A percentile compares a stretch with the other conserved stretches of the same genome.
These are phyloP conservation scores for Myzus persicae DNA, from an alignment of 1,140 invertebrate genomes.

Conservation along the genomic window DNA sequence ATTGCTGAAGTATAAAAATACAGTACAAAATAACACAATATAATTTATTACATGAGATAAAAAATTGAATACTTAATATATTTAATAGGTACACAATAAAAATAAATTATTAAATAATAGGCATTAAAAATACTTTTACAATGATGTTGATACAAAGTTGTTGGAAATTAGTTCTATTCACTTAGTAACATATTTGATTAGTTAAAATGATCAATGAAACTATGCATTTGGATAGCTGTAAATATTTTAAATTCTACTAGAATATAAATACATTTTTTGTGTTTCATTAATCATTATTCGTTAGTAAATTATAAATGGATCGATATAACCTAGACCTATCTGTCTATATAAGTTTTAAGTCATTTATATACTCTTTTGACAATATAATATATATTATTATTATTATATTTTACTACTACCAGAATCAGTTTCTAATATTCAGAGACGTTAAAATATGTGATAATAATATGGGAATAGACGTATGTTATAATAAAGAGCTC, in stretches of 20 bases:
- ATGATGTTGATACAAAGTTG: background rate
- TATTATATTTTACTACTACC: background rate
- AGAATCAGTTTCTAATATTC: background rate
- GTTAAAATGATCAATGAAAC: background rate
- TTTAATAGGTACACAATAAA: background rate
- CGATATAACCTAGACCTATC: background rate
- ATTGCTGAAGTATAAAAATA: background rate
- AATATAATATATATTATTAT: background rate
- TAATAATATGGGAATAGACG: background rate
- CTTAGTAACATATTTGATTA: background rate
- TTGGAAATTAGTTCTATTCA: background rate
- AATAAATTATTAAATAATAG: background rate
- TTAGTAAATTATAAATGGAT: background rate
- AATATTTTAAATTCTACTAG: background rate
- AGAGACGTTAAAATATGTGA: background rate
- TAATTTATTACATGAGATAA: background rate
- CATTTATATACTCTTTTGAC: background rate
- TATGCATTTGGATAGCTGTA: background rate
- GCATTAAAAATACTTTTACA: background rate
- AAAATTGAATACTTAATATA: background rate
- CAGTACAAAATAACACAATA: background rate
- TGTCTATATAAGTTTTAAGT: too few species aligned
- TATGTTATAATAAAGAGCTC: background rate
- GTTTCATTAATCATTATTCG: too few species aligned
- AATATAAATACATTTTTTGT: background rate